Evolutionary conservation across 2,797 vertebrate species (phyloP), one percentile per base, ranked within the genome.

Genomic region (Percopsis omiscomaycus): DNA sequence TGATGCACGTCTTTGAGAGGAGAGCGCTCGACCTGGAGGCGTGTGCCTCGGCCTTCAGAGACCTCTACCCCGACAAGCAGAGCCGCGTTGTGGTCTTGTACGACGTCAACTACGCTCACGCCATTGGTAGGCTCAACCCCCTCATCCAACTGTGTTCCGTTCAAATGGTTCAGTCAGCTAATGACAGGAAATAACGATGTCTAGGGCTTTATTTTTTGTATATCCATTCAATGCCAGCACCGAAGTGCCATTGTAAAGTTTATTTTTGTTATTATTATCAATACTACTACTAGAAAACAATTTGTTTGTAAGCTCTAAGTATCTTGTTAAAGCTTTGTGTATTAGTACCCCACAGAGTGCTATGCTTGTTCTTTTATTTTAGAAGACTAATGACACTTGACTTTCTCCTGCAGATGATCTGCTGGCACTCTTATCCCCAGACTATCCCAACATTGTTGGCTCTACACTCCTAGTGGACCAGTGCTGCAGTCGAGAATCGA

Each of bases 71-170:
- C 0, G 91, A 96, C 74, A 63, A 27, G 1, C 87, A 91, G 77
- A 91, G 84, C 16, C 86, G 69, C 1, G 80, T 96, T 61, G 63
- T 95, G 64, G 64, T 98, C 58, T 86, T 99, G 59, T 95, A 92
- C 6, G 95, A 98, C 12, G 95, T 97, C 54, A 91, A 88, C 70
- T 99, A 96, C 16, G 87, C 80, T 16, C 89, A 93, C 4, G 80
- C 78, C 8, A 80, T 90, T 5, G 70, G 93, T 93, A 80, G 78
- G 83, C 44, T 15, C 1, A 37, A 37, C 47, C 27, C 37, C 15
- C 53, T 42, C 13, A 8, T 4, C 0, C 52, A 32, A 10, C 2
- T 8, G 22, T 22, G 1, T 22, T 22, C 22, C 22, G 22, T 22
- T 22, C 22, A 22, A 22, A 22, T 22, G 22, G 22, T 22, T 22